Evolutionary conservation across 2,797 vertebrate species (phyloP).

Genomic region (Myotis findleyi): DNA sequence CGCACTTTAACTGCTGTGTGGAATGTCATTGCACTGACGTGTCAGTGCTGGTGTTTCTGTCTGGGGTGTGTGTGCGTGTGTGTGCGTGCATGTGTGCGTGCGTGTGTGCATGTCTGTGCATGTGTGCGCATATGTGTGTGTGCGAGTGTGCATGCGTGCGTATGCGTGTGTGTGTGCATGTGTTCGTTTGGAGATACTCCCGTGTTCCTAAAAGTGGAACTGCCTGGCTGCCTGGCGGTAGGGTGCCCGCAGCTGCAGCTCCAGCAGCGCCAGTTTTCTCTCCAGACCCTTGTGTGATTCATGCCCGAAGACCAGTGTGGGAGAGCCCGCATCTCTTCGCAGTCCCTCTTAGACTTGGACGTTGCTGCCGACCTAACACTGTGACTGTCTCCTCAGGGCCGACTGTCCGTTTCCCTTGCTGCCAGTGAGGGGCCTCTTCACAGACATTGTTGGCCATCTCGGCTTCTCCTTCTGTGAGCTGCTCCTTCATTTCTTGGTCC

Average conservation of each 20-base stretch:
- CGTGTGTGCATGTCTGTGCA: too few species aligned
- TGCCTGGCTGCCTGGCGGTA: neutral
- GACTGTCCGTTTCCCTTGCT: neutral
- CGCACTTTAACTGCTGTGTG: neutral
- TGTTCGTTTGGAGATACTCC: neutral
- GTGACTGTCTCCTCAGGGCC: neutral
- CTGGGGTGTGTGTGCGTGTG: too few species aligned
- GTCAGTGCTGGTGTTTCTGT: neutral
- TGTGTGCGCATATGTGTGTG: too few species aligned
- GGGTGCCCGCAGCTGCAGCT: neutral
- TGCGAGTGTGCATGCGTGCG: too few species aligned
- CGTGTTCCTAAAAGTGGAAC: neutral
- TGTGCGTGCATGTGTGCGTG: too few species aligned
- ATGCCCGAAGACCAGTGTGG: rapidly evolving
- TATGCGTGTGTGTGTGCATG: neutral
- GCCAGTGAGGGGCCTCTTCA: neutral
- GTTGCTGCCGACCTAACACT: too few species aligned
- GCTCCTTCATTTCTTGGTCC: neutral
- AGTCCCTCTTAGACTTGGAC: neutral
- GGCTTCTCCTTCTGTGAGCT: neutral
- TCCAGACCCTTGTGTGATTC: neutral
- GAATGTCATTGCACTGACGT: neutral
- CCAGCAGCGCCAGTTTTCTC: neutral
- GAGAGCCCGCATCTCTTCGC: neutral
- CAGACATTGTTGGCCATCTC: neutral